Percentiles rank a stretch among this genome's conserved stretches.
phyloP scores from a whole-genome alignment of 2,888 invertebrate genomes.

The Encarsia formosa region DNA sequence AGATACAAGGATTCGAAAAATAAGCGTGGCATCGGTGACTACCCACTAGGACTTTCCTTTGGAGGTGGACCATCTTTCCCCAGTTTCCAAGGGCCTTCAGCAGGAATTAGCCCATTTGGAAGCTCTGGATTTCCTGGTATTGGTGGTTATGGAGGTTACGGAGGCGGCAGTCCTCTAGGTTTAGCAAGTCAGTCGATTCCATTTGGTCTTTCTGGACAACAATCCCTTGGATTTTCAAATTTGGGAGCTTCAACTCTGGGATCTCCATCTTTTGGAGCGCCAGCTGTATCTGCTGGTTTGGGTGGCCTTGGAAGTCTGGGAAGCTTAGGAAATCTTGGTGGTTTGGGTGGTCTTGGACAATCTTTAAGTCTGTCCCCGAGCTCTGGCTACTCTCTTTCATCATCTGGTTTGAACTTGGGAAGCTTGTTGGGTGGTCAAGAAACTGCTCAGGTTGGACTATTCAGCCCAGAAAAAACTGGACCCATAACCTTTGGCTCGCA shows the following conservation, averaged over 20 bases:
- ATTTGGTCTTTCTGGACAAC: neutral
- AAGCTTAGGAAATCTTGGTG: neutral
- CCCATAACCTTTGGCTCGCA: conserved; percentile 43
- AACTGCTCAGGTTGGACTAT: conserved; percentile 29
- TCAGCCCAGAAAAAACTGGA: conserved; percentile 39
- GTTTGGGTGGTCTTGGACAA: conserved; percentile 10
- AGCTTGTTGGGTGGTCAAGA: conserved; percentile 23
- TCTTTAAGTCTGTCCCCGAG: conserved; percentile 22
- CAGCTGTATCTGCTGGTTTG: neutral
- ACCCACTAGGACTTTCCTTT: conserved; percentile 24
- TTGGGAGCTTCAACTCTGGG: neutral
- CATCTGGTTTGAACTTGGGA: conserved; percentile 8
- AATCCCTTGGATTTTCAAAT: neutral
- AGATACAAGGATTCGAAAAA: conserved; percentile 36
- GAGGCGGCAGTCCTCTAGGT: conserved; percentile 27
- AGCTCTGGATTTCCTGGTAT: conserved; percentile 10
- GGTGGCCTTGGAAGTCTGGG: neutral
- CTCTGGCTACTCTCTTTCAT: conserved; percentile 5
- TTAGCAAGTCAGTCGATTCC: neutral
- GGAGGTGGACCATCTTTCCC: conserved; percentile 10
- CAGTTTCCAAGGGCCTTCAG: conserved; percentile 2
- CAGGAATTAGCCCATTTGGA: neutral
- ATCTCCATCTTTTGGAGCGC: neutral
- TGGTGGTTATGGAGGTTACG: conserved; percentile 24
- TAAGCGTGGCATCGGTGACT: conserved; percentile 43